phyloP scores from a whole-genome alignment of 2,113 vertebrate genomes.

The Oxygymnocypris stewartii region DNA sequence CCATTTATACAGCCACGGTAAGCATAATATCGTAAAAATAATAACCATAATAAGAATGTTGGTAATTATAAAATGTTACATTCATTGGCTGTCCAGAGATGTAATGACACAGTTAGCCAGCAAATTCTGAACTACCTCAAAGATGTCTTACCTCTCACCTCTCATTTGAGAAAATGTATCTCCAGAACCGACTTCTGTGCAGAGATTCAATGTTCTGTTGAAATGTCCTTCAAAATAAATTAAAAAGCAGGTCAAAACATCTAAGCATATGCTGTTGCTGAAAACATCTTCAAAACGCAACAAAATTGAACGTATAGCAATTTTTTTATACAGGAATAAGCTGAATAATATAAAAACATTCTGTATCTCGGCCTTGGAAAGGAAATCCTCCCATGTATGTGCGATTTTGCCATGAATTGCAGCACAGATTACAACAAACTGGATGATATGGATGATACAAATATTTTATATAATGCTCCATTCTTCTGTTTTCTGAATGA shows the following conservation, averaged over 20 bases:
- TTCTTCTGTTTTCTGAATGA: not conserved
- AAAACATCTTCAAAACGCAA: not conserved
- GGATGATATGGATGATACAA: too few species aligned
- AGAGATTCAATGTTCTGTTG: not conserved
- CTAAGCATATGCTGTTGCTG: not conserved
- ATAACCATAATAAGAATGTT: not conserved
- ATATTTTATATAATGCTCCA: not conserved
- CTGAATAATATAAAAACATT: not conserved
- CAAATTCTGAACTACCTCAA: not conserved
- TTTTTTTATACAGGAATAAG: not conserved
- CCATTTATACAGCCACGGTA: not conserved
- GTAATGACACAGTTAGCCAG: not conserved
- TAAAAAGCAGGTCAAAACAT: not conserved
- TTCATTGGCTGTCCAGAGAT: not conserved
- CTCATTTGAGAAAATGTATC: conserved; percentile 12
- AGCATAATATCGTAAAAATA: not conserved
- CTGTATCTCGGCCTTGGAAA: not conserved
- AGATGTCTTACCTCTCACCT: not conserved
- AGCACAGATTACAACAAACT: not conserved
- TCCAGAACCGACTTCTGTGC: not conserved
- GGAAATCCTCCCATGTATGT: not conserved
- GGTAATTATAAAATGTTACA: not conserved
- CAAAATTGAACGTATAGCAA: not conserved
- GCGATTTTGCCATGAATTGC: not conserved
- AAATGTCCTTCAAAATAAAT: conserved; percentile 19